Conservation (phyloP, 64 coral and sea anemone species). For the Porites lutea region DNA sequence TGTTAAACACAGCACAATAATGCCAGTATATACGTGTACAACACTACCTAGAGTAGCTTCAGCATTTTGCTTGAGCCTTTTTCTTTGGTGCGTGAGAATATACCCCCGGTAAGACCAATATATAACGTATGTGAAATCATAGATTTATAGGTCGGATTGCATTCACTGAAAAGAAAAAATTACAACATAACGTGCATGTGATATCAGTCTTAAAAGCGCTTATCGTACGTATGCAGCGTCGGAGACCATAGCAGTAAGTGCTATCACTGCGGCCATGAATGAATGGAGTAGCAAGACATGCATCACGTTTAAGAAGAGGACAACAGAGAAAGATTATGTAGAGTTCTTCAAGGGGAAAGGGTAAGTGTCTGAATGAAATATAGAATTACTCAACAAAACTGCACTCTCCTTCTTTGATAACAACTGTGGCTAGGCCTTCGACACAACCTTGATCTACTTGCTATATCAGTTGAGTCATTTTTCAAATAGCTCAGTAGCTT, state of each 20-base stretch:
- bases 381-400: not conserved
- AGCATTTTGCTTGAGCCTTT: too few relatives aligned
- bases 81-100: too few relatives aligned
- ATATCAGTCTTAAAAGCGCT: not conserved
- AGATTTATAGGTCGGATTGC: too few relatives aligned
- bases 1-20: too few relatives aligned
- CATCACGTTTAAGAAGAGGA: constrained; percentile 74
- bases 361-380: not conserved
- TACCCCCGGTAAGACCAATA: too few relatives aligned
- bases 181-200: not conserved
- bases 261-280: constrained; percentile 56
- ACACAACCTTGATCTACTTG: too few relatives aligned
- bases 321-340: constrained; percentile 73
- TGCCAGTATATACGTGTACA: too few relatives aligned
- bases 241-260: constrained; percentile 16
- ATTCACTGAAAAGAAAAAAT: not conserved
- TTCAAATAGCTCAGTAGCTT: too few relatives aligned
- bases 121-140: too few relatives aligned
- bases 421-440: too few relatives aligned
- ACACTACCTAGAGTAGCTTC: too few relatives aligned
- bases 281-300: constrained; percentile 75
- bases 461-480: too few relatives aligned
- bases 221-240: not conserved
- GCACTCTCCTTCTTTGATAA: not conserved
- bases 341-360: constrained; percentile 66